A percentile compares a stretch with the other conserved stretches of the same genome.
phyloP scores from a whole-genome alignment of 2,888 invertebrate species.

The Ptychoptera contaminata region DNA sequence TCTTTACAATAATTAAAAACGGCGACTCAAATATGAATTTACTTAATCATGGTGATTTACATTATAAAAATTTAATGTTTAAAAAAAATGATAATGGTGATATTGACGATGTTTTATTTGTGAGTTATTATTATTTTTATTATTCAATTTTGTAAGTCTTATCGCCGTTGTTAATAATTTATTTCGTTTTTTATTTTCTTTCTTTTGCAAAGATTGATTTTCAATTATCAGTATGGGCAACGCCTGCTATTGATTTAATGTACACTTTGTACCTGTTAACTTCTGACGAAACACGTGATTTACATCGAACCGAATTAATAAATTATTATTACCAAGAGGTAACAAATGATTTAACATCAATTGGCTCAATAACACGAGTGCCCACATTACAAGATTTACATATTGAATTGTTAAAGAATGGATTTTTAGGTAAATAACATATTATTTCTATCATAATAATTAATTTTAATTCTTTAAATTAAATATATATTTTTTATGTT shows the following conservation, averaged over 20 bases:
- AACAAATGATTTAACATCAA: constrained; percentile 3
- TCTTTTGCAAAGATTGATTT: constrained; percentile 12
- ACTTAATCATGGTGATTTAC: constrained; percentile 30
- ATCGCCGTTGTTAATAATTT: neutral
- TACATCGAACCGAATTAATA: constrained; percentile 8
- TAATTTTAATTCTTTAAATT: too few relatives aligned
- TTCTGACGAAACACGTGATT: constrained; percentile 3
- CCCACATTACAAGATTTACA: constrained; percentile 8
- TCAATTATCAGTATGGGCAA: constrained; percentile 9
- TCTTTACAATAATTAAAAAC: constrained; percentile 3
- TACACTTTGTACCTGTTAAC: constrained; percentile 7
- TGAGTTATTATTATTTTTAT: constrained; percentile 2
- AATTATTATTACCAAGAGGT: constrained; percentile 7
- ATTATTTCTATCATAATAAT: neutral
- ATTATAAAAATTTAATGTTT: constrained; percentile 29
- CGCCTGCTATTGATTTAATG: constrained; percentile 9
- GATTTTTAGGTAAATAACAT: constrained; percentile 6
- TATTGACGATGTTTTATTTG: constrained; percentile 5
- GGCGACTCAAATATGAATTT: constrained; percentile 20
- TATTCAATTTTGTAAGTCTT: neutral
- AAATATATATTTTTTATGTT: neutral
- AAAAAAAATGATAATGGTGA: constrained; percentile 13
- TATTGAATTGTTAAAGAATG: constrained; percentile 8
- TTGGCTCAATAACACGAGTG: constrained; percentile 5
- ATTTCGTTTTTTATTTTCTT: neutral